A percentile compares a stretch with the other conserved stretches of the same genome.
These are phyloP conservation scores for Drosophila mimica DNA, from an alignment of 2,888 invertebrate species.

Conservation along the genomic window DNA sequence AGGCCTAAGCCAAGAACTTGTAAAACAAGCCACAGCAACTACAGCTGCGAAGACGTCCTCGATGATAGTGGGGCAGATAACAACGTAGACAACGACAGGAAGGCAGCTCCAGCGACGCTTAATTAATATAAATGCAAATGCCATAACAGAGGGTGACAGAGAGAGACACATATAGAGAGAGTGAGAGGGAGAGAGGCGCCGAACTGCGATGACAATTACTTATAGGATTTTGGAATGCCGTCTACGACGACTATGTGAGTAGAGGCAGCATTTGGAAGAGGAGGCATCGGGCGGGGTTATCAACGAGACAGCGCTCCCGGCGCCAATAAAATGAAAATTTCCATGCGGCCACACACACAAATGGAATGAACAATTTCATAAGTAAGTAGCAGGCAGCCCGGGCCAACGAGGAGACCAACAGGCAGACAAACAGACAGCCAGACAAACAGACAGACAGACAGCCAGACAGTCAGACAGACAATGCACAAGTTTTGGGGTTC, in stretches of 20 bases:
- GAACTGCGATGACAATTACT: slow-evolving; percentile 76
- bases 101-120: slow-evolving; percentile 74
- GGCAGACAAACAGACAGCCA: slow-evolving; percentile 8
- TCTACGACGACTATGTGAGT: slow-evolving; percentile 8
- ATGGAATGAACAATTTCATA: slow-evolving; percentile 71
- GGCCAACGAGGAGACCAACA: slow-evolving; percentile 3
- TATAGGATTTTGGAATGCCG: slow-evolving; percentile 77
- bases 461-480: slow-evolving; percentile 4
- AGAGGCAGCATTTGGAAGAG: neutral
- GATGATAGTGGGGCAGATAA: slow-evolving; percentile 75
- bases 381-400: slow-evolving; percentile 30
- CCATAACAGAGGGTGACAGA: slow-evolving; percentile 6
- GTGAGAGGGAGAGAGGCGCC: slow-evolving; percentile 34
- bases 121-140: slow-evolving; percentile 77
- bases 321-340: slow-evolving; percentile 81
- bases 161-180: neutral
- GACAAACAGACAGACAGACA: neutral
- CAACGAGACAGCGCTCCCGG: slow-evolving; percentile 73
- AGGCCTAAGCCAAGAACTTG: slow-evolving; percentile 70
- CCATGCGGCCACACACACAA: slow-evolving; percentile 64
- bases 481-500: slow-evolving; percentile 51
- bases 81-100: slow-evolving; percentile 66
- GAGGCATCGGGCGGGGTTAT: slow-evolving; percentile 20
- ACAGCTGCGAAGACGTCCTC: slow-evolving; percentile 59
- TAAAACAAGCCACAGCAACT: slow-evolving; percentile 70